Evolutionary conservation across 2,888 invertebrate genomes (phyloP).

Genomic region (Thecophora atra): DNA sequence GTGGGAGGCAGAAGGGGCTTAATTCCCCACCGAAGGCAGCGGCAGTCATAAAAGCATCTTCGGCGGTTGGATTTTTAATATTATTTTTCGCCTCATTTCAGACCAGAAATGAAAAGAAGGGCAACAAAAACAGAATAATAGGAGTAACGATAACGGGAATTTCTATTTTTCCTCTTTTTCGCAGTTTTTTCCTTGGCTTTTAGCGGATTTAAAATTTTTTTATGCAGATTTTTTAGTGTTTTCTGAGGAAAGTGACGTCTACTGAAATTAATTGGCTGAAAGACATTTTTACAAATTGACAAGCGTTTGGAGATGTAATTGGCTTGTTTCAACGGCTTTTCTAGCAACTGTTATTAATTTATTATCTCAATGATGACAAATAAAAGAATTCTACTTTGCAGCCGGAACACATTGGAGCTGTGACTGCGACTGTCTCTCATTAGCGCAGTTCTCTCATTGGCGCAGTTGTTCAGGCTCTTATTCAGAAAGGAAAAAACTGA

Average conservation of each 20-base stretch:
- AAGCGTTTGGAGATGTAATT: too few relatives aligned
- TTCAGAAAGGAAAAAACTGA: too few relatives aligned
- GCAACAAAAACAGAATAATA: slow-evolving; percentile 4
- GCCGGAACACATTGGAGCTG: too few relatives aligned
- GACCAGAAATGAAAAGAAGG: slow-evolving; percentile 49
- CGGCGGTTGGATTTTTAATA: slow-evolving; percentile 52
- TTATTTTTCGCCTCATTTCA: slow-evolving; percentile 60
- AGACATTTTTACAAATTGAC: slow-evolving; percentile 9
- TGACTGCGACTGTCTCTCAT: too few relatives aligned
- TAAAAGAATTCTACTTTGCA: neutral
- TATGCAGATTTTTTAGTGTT: slow-evolving; percentile 36
- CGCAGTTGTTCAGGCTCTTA: too few relatives aligned
- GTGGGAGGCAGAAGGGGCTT: neutral
- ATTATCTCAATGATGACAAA: neutral
- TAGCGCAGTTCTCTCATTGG: too few relatives aligned
- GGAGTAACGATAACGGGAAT: slow-evolving; percentile 13
- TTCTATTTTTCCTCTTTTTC: slow-evolving; percentile 21
- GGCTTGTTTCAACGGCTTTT: neutral
- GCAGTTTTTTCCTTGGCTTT: slow-evolving; percentile 12
- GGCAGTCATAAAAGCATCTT: neutral
- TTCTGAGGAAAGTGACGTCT: too few relatives aligned
- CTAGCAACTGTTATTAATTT: slow-evolving; percentile 1
- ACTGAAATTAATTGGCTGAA: slow-evolving; percentile 35
- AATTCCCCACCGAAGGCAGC: neutral
- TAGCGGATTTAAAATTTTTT: slow-evolving; percentile 42